These are phyloP conservation scores for Potorous gilbertii DNA, from an alignment of 2,797 vertebrate genomes.

Conservation along the genomic window DNA sequence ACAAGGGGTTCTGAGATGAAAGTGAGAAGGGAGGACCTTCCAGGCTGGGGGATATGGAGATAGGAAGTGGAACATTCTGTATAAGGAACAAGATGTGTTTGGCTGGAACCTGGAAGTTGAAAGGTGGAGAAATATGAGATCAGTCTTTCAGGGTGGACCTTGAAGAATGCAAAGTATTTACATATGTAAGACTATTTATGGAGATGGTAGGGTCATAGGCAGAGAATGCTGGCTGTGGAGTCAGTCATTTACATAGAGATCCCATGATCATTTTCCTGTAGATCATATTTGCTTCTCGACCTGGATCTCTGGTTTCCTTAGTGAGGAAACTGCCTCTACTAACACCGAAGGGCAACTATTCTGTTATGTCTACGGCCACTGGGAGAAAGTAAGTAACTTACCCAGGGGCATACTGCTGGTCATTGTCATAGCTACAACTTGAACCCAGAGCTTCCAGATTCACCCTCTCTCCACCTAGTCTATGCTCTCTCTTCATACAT, in stretches of 20 bases:
- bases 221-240: not conserved
- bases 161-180: not conserved
- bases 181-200: not conserved
- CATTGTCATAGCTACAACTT: not conserved
- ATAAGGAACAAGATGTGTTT: not conserved
- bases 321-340: not conserved
- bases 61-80: not conserved
- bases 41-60: not conserved
- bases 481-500: not conserved
- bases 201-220: not conserved
- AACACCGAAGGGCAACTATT: not conserved
- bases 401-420: not conserved
- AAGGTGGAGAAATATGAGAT: not conserved
- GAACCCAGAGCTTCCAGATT: not conserved
- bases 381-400: not conserved
- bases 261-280: not conserved
- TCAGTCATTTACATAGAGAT: not conserved
- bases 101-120: not conserved
- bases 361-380: not conserved
- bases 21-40: not conserved
- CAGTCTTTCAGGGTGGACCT: not conserved
- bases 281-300: not conserved
- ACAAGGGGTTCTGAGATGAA: not conserved
- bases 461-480: not conserved
- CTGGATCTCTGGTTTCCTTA: not conserved